phyloP scores from a whole-genome alignment of 2,888 invertebrate species.

The Cactoblastis cactorum region DNA sequence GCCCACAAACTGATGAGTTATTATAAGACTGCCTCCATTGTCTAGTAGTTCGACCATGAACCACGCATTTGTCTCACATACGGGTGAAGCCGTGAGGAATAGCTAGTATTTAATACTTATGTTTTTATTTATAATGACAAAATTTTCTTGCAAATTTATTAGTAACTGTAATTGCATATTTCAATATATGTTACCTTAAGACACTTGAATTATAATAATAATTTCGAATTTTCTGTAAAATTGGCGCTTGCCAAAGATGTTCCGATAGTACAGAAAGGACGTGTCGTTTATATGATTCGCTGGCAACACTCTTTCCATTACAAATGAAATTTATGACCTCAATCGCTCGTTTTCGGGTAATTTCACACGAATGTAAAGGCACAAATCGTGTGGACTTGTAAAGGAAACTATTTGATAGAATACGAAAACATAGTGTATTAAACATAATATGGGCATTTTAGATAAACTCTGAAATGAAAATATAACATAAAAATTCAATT shows the following conservation, averaged over 20 bases:
- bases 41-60: too few species aligned
- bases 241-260: constrained; percentile 4
- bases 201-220: neutral
- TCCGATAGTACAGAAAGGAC: constrained; percentile 9
- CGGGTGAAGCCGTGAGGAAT: too few species aligned
- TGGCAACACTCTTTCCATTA: constrained; percentile 9
- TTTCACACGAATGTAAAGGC: constrained; percentile 8
- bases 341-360: constrained; percentile 11
- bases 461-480: neutral
- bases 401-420: neutral
- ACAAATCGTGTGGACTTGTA: neutral
- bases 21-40: too few species aligned
- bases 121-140: too few species aligned
- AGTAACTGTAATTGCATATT: too few species aligned
- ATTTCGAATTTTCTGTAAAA: neutral
- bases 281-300: constrained; percentile 8
- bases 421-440: neutral
- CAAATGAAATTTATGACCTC: constrained; percentile 14
- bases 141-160: too few species aligned
- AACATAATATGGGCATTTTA: too few species aligned
- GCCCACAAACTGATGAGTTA: too few species aligned
- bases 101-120: too few species aligned
- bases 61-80: too few species aligned
- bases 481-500: neutral
- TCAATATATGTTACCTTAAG: too few species aligned